These are phyloP conservation scores for Pogonus chalceus DNA, from an alignment of 1,140 invertebrate species.

Conservation along the genomic window DNA sequence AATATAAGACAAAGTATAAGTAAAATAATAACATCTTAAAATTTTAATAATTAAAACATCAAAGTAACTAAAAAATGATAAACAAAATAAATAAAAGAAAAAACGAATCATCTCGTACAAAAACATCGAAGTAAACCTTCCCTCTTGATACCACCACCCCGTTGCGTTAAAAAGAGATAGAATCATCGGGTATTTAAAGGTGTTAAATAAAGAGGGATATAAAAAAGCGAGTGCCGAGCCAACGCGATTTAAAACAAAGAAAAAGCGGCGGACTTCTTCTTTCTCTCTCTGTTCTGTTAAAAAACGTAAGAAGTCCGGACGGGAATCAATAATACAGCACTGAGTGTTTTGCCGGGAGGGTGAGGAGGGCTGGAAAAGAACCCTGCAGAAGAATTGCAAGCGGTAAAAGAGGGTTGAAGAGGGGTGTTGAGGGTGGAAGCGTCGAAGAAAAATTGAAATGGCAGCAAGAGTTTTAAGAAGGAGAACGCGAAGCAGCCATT, in stretches of 20 bases:
- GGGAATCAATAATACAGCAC: not conserved
- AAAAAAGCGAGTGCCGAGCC: not conserved
- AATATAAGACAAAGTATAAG: too few species aligned
- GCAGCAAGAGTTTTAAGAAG: too few species aligned
- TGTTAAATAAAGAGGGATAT: not conserved
- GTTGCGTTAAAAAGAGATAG: not conserved
- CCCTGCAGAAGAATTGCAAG: too few species aligned
- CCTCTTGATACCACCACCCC: not conserved
- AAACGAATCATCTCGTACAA: not conserved
- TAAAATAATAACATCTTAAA: too few species aligned
- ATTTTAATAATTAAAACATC: too few species aligned
- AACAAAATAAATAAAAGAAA: not conserved
- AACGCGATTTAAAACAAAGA: not conserved
- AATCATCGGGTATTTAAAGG: not conserved
- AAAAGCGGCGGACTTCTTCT: not conserved
- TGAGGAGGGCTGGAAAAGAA: too few species aligned
- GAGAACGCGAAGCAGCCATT: too few species aligned
- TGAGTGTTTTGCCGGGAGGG: not conserved
- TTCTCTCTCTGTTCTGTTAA: not conserved
- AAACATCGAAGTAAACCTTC: not conserved
- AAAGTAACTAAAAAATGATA: too few species aligned
- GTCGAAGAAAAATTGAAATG: too few species aligned
- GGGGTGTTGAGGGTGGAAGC: too few species aligned
- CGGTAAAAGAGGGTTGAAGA: too few species aligned
- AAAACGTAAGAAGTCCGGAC: not conserved